Conservation (phyloP, 2,888 invertebrate genomes). For the Cenopis cana region DNA sequence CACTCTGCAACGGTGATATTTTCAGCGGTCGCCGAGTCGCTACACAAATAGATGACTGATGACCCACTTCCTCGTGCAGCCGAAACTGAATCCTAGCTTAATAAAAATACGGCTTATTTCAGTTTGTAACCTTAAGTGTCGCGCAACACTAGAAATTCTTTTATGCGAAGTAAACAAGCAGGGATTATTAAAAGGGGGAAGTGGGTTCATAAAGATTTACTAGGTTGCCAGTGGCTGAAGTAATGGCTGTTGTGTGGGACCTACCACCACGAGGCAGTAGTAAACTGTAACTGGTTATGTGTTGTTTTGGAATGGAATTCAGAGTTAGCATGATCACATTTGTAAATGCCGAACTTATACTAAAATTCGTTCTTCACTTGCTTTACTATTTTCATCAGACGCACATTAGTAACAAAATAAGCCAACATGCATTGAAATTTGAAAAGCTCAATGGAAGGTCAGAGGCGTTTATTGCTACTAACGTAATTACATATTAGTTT, state of each 20-base stretch:
- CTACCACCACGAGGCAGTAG: constrained; percentile 21
- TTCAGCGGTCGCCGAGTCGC: constrained; percentile 70
- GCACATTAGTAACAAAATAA: too few relatives aligned
- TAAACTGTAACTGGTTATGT: neutral
- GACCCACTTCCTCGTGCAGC: constrained; percentile 71
- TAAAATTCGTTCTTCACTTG: too few relatives aligned
- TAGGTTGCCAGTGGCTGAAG: constrained; percentile 16
- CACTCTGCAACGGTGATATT: constrained; percentile 78
- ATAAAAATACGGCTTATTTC: constrained; percentile 51
- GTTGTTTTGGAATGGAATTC: too few relatives aligned
- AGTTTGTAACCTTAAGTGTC: constrained; percentile 37
- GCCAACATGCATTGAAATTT: too few relatives aligned
- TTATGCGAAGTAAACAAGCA: constrained; percentile 38
- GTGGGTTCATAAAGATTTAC: constrained; percentile 33
- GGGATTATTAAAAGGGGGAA: constrained; percentile 35
- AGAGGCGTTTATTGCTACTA: too few relatives aligned
- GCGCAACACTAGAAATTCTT: constrained; percentile 41
- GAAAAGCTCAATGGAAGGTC: too few relatives aligned
- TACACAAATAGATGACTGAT: constrained; percentile 75
- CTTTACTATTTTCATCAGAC: too few relatives aligned
- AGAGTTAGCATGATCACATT: too few relatives aligned
- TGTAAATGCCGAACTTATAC: too few relatives aligned
- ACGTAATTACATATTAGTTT: too few relatives aligned
- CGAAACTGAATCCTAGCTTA: constrained; percentile 54
- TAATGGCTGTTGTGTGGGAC: constrained; percentile 22